Conservation (phyloP, 1,140 invertebrate species). For the Drosophila pachea region DNA sequence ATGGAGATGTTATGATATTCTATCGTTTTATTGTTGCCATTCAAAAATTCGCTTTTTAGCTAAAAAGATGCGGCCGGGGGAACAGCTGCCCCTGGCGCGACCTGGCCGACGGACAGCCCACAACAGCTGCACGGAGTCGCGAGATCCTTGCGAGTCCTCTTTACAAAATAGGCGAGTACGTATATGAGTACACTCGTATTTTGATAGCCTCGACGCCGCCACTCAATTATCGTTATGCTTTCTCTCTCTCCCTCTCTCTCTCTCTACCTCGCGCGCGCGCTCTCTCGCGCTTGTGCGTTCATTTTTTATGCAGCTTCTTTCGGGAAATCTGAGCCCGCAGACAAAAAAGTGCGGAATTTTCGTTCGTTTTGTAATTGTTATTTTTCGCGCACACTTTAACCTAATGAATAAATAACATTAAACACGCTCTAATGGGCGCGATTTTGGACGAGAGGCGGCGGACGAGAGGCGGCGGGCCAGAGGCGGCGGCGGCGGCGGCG, state of each 20-base stretch:
- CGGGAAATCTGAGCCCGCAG: conserved; percentile 66
- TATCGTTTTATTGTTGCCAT: too few species aligned
- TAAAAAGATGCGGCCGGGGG: too few species aligned
- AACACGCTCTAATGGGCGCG: conserved; percentile 74
- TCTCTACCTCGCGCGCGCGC: too few species aligned
- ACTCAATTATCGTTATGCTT: conserved; percentile 66
- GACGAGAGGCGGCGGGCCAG: conserved; percentile 2
- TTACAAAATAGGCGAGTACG: conserved; percentile 10
- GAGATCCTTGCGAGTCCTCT: conserved; percentile 39
- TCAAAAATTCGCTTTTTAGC: too few species aligned
- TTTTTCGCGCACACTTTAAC: conserved; percentile 77
- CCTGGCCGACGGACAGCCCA: conserved; percentile 22
- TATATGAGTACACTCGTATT: conserved; percentile 50
- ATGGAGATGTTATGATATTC: too few species aligned
- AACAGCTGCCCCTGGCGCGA: neutral
- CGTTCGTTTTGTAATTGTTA: conserved; percentile 71
- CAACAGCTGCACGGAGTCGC: conserved; percentile 46
- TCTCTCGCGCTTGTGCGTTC: too few species aligned
- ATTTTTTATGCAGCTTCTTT: conserved; percentile 16
- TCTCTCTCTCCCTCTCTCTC: conserved; percentile 18
- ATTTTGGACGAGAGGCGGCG: conserved; percentile 49
- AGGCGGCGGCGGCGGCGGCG: neutral
- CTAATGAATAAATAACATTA: conserved; percentile 78
- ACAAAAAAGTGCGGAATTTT: conserved; percentile 48
- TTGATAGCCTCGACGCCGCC: conserved; percentile 55